phyloP scores from a whole-genome alignment of 2,888 invertebrate species.

The Kryphioiulus occultus region DNA sequence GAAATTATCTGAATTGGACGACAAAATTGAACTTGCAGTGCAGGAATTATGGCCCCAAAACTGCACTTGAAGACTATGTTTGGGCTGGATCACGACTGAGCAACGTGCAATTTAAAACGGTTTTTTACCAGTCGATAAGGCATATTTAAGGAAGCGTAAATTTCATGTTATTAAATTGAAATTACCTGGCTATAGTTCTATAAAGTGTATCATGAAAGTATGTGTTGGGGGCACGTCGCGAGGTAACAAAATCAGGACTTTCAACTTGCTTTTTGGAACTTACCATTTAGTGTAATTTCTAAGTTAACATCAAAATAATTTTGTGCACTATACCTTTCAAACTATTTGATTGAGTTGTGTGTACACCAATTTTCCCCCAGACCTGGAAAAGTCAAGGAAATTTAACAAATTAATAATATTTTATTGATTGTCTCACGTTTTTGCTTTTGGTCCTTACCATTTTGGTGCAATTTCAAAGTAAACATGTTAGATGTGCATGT shows the following conservation, averaged over 20 bases:
- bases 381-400: no score
- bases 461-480: no score
- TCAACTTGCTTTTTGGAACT: not conserved
- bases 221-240: not conserved
- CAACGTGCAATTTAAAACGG: not conserved
- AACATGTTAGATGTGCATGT: no score
- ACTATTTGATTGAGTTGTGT: no score
- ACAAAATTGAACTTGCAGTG: constrained; percentile 32
- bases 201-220: not conserved
- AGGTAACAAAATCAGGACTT: not conserved
- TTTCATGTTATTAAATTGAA: constrained; percentile 36
- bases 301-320: not conserved
- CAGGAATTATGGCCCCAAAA: not conserved
- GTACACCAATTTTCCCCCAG: no score
- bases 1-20: constrained; percentile 21
- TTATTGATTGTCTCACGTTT: no score
- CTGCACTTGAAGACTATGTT: not conserved
- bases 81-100: not conserved
- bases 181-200: not conserved
- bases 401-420: no score
- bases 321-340: not conserved
- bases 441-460: no score
- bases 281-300: not conserved
- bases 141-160: not conserved
- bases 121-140: not conserved